Conservation (phyloP, 2,113 vertebrate genomes). For the Oncorhynchus keta region DNA sequence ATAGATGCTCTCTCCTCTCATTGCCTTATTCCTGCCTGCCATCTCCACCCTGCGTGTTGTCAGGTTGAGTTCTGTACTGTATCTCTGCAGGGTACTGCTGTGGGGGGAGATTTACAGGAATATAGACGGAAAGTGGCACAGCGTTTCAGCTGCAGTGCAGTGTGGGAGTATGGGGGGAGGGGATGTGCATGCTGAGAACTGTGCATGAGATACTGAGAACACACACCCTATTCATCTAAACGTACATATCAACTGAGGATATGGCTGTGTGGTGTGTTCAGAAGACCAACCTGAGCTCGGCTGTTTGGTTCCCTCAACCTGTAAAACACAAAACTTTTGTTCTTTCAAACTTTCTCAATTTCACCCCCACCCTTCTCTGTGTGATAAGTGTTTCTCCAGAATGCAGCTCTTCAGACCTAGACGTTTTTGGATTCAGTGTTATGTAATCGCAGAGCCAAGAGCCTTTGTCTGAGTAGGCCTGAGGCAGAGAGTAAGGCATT, state of each 20-base stretch:
- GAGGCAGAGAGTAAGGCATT: neutral
- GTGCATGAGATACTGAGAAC: neutral
- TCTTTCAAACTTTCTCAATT: too few relatives aligned
- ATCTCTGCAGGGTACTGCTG: constrained; percentile 36
- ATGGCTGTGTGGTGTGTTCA: neutral
- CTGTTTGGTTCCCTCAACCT: too few relatives aligned
- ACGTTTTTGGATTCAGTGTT: too few relatives aligned
- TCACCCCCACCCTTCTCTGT: too few relatives aligned
- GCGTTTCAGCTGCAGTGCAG: constrained; percentile 30
- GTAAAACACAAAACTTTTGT: too few relatives aligned
- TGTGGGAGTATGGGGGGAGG: constrained; percentile 49
- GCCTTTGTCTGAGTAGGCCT: neutral
- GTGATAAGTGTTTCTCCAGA: too few relatives aligned
- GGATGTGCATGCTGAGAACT: constrained; percentile 9
- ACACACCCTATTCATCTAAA: neutral
- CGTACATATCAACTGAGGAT: neutral
- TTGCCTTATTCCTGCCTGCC: neutral
- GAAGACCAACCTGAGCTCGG: too few relatives aligned
- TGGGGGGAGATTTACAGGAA: constrained; percentile 34
- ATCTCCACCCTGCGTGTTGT: constrained; percentile 12
- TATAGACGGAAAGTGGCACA: constrained; percentile 32
- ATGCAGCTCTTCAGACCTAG: too few relatives aligned
- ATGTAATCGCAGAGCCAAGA: too few relatives aligned
- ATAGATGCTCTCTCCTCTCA: neutral
- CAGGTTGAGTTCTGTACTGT: constrained; percentile 22